These are phyloP conservation scores for Coptodon bakossiorum DNA, from an alignment of 2,113 vertebrate genomes.

Conservation along the genomic window DNA sequence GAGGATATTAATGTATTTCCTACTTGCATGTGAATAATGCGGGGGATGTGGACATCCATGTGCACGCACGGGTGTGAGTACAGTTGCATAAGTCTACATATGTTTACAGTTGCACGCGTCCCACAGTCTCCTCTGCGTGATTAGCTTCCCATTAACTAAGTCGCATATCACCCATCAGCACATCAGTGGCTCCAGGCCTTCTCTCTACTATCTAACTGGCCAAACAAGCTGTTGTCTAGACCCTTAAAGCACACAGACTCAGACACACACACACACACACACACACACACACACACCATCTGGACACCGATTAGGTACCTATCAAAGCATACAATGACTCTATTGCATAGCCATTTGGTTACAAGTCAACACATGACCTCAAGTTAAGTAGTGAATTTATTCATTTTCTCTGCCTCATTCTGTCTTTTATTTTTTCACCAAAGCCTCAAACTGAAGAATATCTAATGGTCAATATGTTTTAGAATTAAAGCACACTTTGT, in stretches of 20 bases:
- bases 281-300: slow-evolving; percentile 4
- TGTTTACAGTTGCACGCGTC: slow-evolving; percentile 51
- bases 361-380: slow-evolving; percentile 11
- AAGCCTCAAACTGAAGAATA: background rate
- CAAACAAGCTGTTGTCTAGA: slow-evolving; percentile 49
- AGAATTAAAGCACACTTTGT: background rate
- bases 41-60: background rate
- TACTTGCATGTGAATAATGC: slow-evolving; percentile 2
- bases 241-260: background rate
- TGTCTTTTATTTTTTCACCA: background rate
- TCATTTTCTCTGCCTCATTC: background rate
- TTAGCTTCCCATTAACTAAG: slow-evolving; percentile 65
- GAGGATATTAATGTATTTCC: background rate
- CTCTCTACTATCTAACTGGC: slow-evolving; percentile 55
- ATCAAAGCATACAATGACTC: slow-evolving; percentile 34
- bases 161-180: slow-evolving; percentile 55
- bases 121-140: slow-evolving; percentile 51
- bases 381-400: background rate
- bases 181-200: slow-evolving; percentile 55
- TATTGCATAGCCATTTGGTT: slow-evolving; percentile 36
- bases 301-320: slow-evolving; percentile 34
- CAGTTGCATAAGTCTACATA: background rate
- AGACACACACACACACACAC: background rate
- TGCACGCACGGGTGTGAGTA: background rate
- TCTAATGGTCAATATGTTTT: background rate